Base-by-base conservation (phyloP, 2,888 invertebrate genomes). In the Lysandra coridon region DNA sequence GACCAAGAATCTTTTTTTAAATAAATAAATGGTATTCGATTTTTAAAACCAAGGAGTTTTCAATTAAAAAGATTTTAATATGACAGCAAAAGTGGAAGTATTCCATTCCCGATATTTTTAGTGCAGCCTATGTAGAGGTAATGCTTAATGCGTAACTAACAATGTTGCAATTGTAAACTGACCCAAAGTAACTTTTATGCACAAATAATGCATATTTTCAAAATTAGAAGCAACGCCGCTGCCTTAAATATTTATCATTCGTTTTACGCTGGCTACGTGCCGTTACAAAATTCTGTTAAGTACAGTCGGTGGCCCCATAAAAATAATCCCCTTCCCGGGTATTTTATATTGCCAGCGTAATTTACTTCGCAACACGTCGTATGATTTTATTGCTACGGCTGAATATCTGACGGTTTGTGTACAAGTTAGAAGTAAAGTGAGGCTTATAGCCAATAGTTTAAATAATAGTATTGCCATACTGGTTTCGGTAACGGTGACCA, bases 241-340 rank as follows among this genome's bases (percentile, higher is more conserved):
- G 4, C 33, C 33, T 69, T 69, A 37, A 37, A 69, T 69, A 69
- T 69, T 69, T 69, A 69, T 4, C 17, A 2, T 37, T 69, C 69
- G 33, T 69, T 69, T 69, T 69, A 69, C 69, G 69, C 14, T 14
- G 33, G 14, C 5, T 69, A 69, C 69, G 69, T 69, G 69, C 69
- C 33, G 69, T 17, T 69, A 37, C 69, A 69, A 37, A 69, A 37
- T 69, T 69, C 69, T 69, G 69, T 69, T 69, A 69, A 69, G 69
- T 69, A 69, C 33, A 69, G 69, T 69, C 69, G 69, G 69, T 17
- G 33, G 69, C 69, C 69, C 5, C 69, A 69, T 69, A 69, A 69
- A 69, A 69, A 69, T 37, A 69, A 33, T 69, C 14, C 69, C 33
- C 33, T 64, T 69, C 37, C 69, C 69, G 69, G 30, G 12, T 69